phyloP scores from a whole-genome alignment of 2,797 vertebrate genomes.

The Bovichtus diacanthus region DNA sequence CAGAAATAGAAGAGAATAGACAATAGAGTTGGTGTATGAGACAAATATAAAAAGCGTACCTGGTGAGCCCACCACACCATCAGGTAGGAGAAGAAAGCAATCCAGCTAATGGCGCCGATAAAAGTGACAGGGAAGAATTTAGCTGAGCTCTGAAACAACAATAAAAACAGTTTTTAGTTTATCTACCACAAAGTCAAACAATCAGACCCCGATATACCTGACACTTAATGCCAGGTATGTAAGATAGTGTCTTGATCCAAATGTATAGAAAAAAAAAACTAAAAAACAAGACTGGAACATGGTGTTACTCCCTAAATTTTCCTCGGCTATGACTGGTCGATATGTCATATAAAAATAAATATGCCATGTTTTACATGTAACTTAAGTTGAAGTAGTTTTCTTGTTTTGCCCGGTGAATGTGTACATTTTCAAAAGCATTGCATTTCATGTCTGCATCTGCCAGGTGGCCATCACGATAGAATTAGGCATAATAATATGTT shows the following conservation, averaged over 20 bases:
- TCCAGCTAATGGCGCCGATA: conserved; percentile 95
- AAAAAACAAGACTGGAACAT: not conserved
- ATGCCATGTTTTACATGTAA: too few relatives aligned
- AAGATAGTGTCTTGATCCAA: conserved; percentile 1
- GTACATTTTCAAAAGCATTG: too few relatives aligned
- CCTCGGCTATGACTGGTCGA: too few relatives aligned
- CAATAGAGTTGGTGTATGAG: not conserved
- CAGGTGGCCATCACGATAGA: too few relatives aligned
- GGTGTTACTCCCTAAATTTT: not conserved
- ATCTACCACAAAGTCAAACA: not conserved
- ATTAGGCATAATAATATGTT: too few relatives aligned
- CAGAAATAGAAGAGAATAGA: not conserved
- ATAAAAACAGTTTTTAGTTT: not conserved
- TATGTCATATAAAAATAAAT: too few relatives aligned
- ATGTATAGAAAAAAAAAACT: not conserved
- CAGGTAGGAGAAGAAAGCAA: conserved; percentile 96
- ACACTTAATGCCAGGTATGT: not conserved
- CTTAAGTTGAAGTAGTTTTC: too few relatives aligned
- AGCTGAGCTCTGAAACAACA: conserved; percentile 83
- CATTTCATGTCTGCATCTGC: too few relatives aligned
- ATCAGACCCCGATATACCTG: not conserved
- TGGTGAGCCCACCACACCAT: conserved; percentile 99
- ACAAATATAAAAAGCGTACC: conserved; percentile 81
- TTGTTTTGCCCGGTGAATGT: too few relatives aligned
- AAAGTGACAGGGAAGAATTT: conserved; percentile 94